Percentiles rank a stretch among this genome's conserved stretches.
Conservation (phyloP, 2,797 vertebrate species). For the Sebastes trivittatus region DNA sequence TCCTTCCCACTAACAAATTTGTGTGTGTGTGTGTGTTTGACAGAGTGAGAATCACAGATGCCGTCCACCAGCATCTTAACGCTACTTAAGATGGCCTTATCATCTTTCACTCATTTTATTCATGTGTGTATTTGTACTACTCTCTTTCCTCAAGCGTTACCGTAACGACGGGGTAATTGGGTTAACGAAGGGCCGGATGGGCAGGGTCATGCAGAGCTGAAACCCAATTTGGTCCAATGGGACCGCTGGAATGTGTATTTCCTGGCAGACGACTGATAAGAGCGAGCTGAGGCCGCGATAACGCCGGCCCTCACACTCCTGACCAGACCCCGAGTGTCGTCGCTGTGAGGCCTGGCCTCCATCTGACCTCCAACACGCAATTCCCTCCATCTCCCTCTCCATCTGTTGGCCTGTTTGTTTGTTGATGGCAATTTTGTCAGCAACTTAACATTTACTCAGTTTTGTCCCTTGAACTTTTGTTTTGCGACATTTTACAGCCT, state of each 20-base stretch:
- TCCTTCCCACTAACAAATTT: slow-evolving; percentile 53
- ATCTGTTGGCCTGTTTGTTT: slow-evolving; percentile 29
- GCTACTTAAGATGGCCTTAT: slow-evolving; percentile 1
- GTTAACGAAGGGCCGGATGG: slow-evolving; percentile 64
- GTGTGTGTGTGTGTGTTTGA: slow-evolving; percentile 21
- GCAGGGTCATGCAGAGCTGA: slow-evolving; percentile 48
- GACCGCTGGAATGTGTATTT: slow-evolving; percentile 58
- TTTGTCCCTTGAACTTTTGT: background rate
- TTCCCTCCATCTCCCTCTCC: slow-evolving; percentile 30
- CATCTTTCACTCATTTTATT: slow-evolving; percentile 14
- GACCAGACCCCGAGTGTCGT: slow-evolving; percentile 23
- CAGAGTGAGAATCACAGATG: slow-evolving; percentile 16
- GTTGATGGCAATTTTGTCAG: background rate
- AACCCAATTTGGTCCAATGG: slow-evolving; percentile 38
- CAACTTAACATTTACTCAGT: background rate
- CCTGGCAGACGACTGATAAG: slow-evolving; percentile 65
- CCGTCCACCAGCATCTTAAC: slow-evolving; percentile 12
- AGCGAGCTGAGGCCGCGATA: slow-evolving; percentile 23
- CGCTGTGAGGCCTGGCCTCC: slow-evolving; percentile 34
- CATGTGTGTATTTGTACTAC: background rate
- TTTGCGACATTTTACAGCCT: background rate
- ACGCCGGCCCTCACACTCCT: slow-evolving; percentile 26
- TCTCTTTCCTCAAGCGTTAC: slow-evolving; percentile 27
- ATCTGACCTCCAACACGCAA: slow-evolving; percentile 32
- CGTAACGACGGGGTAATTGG: slow-evolving; percentile 51